Evolutionary conservation across 2,797 vertebrate species (phyloP).

Genomic region (Leptatherina wallacei): DNA sequence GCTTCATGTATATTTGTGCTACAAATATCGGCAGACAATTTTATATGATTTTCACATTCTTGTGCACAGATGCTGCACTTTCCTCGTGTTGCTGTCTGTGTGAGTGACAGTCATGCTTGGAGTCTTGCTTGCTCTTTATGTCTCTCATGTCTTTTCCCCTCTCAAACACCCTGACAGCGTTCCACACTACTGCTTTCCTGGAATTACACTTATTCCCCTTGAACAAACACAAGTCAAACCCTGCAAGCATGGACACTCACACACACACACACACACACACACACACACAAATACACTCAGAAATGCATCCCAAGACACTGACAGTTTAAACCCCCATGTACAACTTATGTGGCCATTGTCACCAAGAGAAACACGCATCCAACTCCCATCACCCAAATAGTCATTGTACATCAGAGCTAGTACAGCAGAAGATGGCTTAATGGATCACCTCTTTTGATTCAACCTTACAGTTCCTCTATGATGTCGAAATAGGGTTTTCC

Average conservation of each 20-base stretch:
- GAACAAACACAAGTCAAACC: constrained; percentile 43
- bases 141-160: constrained; percentile 20
- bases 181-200: constrained; percentile 59
- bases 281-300: background rate
- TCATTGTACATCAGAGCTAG: constrained; percentile 8
- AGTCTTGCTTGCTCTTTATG: constrained; percentile 29
- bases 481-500: background rate
- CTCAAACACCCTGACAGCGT: constrained; percentile 33
- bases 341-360: background rate
- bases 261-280: background rate
- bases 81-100: constrained; percentile 13
- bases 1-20: background rate
- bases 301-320: background rate
- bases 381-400: background rate
- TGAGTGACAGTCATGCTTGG: constrained; percentile 48
- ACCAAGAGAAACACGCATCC: background rate
- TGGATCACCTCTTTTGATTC: background rate
- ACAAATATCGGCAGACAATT: constrained; percentile 4
- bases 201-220: constrained; percentile 63
- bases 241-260: constrained; percentile 7
- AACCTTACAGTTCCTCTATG: background rate
- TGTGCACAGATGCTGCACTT: background rate
- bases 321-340: constrained; percentile 1
- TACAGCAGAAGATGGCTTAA: background rate
- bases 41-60: background rate